These are phyloP conservation scores for Zaprionus taronus DNA, from an alignment of 1,140 invertebrate species.

Conservation along the genomic window DNA sequence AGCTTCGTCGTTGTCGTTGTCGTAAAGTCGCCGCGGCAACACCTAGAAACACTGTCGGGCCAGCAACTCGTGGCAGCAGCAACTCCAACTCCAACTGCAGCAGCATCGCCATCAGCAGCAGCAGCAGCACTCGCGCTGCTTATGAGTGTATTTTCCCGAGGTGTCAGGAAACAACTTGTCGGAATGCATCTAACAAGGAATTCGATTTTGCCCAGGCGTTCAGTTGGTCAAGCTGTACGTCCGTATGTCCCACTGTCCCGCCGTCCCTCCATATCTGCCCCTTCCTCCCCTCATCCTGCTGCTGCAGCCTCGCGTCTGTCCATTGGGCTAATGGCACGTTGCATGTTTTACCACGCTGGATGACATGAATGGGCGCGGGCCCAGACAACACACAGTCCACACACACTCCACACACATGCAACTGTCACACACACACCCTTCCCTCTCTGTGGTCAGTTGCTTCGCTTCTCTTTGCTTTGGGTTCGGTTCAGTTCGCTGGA, in stretches of 20 bases:
- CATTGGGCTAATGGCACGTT: slow-evolving; percentile 78
- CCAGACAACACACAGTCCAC: slow-evolving; percentile 58
- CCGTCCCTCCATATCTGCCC: slow-evolving; percentile 1
- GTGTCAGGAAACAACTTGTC: slow-evolving; percentile 84
- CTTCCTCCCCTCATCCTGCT: slow-evolving; percentile 17
- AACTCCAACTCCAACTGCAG: neutral
- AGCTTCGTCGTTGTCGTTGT: slow-evolving; percentile 41
- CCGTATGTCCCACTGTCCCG: slow-evolving; percentile 10
- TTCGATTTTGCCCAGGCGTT: slow-evolving; percentile 77
- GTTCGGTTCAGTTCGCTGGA: slow-evolving; percentile 9
- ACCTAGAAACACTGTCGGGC: slow-evolving; percentile 56
- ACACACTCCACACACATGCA: slow-evolving; percentile 1
- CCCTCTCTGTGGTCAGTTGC: slow-evolving; percentile 16
- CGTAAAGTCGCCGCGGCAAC: slow-evolving; percentile 74
- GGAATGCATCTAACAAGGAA: slow-evolving; percentile 84
- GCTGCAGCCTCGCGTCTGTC: slow-evolving; percentile 17
- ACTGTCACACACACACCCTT: slow-evolving; percentile 21
- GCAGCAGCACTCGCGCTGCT: slow-evolving; percentile 37
- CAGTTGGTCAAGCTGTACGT: slow-evolving; percentile 35
- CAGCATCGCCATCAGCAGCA: slow-evolving; percentile 1
- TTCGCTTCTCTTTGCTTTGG: slow-evolving; percentile 7
- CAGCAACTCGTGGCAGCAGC: neutral
- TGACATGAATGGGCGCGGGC: slow-evolving; percentile 84
- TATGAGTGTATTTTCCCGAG: slow-evolving; percentile 81
- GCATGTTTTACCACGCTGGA: slow-evolving; percentile 84